phyloP scores from a whole-genome alignment of 2,888 invertebrate species.

The Epinotia brunnichana region DNA sequence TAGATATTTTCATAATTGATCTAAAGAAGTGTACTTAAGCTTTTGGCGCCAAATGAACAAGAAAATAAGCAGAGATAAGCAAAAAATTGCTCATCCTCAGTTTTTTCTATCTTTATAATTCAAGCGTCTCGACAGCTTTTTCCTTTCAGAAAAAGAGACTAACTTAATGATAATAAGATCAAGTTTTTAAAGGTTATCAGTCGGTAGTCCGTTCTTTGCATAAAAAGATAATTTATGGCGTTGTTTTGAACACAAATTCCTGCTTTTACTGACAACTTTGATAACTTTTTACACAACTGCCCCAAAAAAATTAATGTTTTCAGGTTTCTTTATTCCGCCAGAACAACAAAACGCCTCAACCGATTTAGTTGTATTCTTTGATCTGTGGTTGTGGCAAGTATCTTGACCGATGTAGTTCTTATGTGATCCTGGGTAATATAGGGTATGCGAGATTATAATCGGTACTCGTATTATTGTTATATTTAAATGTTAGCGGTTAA shows the following conservation, averaged over 20 bases:
- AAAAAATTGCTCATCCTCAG: conserved; percentile 20
- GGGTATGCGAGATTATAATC: too few species aligned
- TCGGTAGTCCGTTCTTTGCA: not conserved
- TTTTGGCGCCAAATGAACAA: conserved; percentile 25
- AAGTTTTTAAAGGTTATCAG: conserved; percentile 12
- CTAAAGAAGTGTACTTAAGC: conserved; percentile 18
- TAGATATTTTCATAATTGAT: conserved; percentile 29
- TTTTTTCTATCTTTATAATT: conserved; percentile 27
- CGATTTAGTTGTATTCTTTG: too few species aligned
- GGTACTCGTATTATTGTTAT: too few species aligned
- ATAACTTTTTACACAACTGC: not conserved
- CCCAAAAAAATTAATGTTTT: too few species aligned
- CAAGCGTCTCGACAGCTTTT: conserved; percentile 13
- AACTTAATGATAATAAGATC: conserved; percentile 3
- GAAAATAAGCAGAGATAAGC: conserved; percentile 39
- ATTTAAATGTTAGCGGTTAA: too few species aligned
- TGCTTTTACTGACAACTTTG: not conserved
- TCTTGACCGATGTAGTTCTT: too few species aligned
- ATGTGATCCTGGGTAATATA: too few species aligned
- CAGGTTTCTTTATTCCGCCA: too few species aligned
- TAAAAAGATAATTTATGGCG: conserved; percentile 11
- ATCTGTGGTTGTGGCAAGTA: too few species aligned
- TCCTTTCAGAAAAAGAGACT: conserved; percentile 14
- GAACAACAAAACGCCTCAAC: too few species aligned
- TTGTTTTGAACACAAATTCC: not conserved